A percentile compares a stretch with the other conserved stretches of the same genome.
Evolutionary conservation across 1,140 invertebrate species (phyloP).

Genomic region (Papilio aristodemus): DNA sequence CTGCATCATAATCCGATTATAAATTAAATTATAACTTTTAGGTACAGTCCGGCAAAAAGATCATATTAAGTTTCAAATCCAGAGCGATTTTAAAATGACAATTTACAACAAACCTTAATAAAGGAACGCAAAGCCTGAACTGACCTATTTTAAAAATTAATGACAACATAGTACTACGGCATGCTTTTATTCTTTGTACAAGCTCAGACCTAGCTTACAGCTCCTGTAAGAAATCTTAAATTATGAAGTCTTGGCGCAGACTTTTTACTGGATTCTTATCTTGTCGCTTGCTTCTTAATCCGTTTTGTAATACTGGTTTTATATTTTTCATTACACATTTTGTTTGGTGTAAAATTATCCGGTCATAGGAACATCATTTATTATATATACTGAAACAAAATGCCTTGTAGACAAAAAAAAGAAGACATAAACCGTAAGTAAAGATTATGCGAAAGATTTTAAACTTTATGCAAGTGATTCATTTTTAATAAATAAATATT

Average conservation of each 20-base stretch:
- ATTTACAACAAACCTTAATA: background rate
- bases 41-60: too few species aligned
- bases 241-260: background rate
- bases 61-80: background rate
- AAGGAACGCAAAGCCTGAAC: background rate
- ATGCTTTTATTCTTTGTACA: slow-evolving; percentile 13
- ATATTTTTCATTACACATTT: slow-evolving; percentile 2
- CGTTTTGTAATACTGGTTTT: slow-evolving; percentile 1
- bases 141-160: slow-evolving; percentile 22
- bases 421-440: too few species aligned
- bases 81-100: background rate
- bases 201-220: background rate
- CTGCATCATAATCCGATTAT: too few species aligned
- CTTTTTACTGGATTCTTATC: background rate
- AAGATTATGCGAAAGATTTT: too few species aligned
- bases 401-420: too few species aligned
- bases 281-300: background rate
- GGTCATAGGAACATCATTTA: too few species aligned
- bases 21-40: too few species aligned
- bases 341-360: background rate
- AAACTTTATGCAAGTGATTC: too few species aligned
- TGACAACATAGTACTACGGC: slow-evolving; percentile 7
- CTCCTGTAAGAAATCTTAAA: slow-evolving; percentile 17
- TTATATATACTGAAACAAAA: too few species aligned
- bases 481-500: too few species aligned